Base-by-base conservation (phyloP, 2,888 invertebrate genomes). In the Lycaena phlaeas region DNA sequence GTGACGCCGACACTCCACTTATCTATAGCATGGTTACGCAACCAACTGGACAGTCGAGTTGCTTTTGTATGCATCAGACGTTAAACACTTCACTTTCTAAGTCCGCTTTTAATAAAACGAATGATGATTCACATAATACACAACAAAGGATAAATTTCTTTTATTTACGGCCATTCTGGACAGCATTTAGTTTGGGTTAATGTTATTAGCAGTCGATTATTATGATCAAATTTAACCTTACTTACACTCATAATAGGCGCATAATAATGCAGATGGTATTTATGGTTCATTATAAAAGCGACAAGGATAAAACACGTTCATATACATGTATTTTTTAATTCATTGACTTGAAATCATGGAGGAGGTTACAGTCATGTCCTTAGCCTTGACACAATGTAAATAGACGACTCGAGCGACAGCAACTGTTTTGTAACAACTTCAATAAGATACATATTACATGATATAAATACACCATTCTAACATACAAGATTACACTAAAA, bases 21-120 rank as follows among this genome's bases (percentile, higher is more conserved):
- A 61, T 54, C 59, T 55, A 59, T 58, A 60, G 64, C 59, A 60
- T 58, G 61, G 68, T 82, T 82, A 68, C 71, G 73, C 70, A 79
- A 79, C 61, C 51, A 56, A 54, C 54, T 60, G 63, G 61, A 64
- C 67, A 59, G 57, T 51, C 52, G 51, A 46, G 52, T 50, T 59
- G 60, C 63, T 66, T 75, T 69, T 61, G 64, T 78, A 79, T 79
- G 76, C 76, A 62, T 54, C 59, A 52, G 61, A 62, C 61, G 59
- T 56, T 59, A 54, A 52, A 60, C 59, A 11, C 61, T 73, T 75
- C 70, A 78, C 78, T 81, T 81, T 81, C 78, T 34, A 34, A 34
- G 22, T 34, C 34, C 7, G 22, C 22, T 22, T 7, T 22, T 22
- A 34, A 18, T 12, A 22, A 22, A 18, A 18, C 12, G 12, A 12